Conservation (phyloP, 2,888 invertebrate species). For the Hymenopus coronatus region DNA sequence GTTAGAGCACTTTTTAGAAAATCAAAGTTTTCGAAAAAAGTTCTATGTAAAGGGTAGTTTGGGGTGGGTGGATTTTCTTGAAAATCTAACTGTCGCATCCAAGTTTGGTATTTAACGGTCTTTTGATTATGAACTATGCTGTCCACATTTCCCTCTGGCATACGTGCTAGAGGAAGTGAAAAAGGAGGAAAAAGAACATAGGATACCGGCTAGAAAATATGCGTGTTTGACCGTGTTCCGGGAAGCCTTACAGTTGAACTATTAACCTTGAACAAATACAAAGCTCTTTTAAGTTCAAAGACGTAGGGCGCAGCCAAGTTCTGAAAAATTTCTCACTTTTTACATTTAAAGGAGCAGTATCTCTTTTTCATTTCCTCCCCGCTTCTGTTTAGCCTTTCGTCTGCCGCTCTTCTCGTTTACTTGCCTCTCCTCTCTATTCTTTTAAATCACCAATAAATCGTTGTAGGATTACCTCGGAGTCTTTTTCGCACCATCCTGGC, state of each 20-base stretch:
- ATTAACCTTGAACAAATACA: background rate
- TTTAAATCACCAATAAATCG: slow-evolving; percentile 25
- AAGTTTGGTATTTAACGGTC: no score
- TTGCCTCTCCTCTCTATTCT: background rate
- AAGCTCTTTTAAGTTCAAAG: background rate
- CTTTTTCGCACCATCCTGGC: background rate
- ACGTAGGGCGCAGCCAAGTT: background rate
- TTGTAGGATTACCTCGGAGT: slow-evolving; percentile 14
- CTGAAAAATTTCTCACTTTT: background rate
- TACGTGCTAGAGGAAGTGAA: no score
- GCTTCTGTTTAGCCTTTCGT: background rate
- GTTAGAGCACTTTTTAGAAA: no score
- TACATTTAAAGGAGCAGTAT: background rate
- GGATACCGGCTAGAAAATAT: no score
- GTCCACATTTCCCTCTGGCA: no score
- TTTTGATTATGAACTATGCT: no score
- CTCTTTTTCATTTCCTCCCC: background rate
- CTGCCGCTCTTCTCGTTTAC: background rate
- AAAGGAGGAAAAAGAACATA: no score
- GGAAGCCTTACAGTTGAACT: background rate
- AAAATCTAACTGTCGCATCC: no score
- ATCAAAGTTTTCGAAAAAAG: no score
- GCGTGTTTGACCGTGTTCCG: no score
- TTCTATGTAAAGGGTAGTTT: no score
- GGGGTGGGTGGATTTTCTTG: no score